phyloP scores from a whole-genome alignment of 2,888 invertebrate genomes.

The Drosophila kokeensis region DNA sequence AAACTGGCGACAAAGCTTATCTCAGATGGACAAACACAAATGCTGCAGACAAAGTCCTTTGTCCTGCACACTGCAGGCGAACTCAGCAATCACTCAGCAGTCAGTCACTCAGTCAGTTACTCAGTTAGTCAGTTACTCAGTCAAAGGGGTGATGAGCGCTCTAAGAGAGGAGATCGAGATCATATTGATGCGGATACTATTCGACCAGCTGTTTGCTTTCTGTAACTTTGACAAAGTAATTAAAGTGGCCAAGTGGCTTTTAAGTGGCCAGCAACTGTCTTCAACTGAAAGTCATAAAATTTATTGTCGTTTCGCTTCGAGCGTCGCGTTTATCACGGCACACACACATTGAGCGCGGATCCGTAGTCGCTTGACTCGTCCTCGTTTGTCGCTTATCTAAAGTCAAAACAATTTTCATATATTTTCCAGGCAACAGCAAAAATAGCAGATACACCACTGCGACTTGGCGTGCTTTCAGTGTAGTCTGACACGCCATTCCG shows the following conservation, averaged over 20 bases:
- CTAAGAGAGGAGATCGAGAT: constrained; percentile 31
- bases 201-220: constrained; percentile 63
- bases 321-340: constrained; percentile 73
- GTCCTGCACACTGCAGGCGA: constrained; percentile 4
- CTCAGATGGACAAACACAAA: constrained; percentile 77
- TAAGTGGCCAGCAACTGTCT: constrained; percentile 56
- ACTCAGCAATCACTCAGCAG: constrained; percentile 23
- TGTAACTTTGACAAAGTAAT: constrained; percentile 50
- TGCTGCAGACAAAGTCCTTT: constrained; percentile 32
- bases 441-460: neutral
- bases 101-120: constrained; percentile 19
- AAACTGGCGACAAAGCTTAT: constrained; percentile 78
- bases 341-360: constrained; percentile 16
- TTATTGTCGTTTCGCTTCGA: constrained; percentile 76
- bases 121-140: constrained; percentile 28
- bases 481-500: constrained; percentile 80
- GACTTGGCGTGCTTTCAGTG: constrained; percentile 75
- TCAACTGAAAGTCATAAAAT: constrained; percentile 80
- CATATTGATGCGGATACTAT: constrained; percentile 47
- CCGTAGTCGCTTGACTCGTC: constrained; percentile 46
- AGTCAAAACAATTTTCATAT: constrained; percentile 84
- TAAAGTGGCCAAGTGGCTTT: constrained; percentile 66
- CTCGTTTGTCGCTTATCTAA: constrained; percentile 82
- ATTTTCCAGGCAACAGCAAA: constrained; percentile 56
- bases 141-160: constrained; percentile 27